Evolutionary conservation across 2,888 invertebrate genomes (phyloP).

Genomic region (Orchestes rusci): DNA sequence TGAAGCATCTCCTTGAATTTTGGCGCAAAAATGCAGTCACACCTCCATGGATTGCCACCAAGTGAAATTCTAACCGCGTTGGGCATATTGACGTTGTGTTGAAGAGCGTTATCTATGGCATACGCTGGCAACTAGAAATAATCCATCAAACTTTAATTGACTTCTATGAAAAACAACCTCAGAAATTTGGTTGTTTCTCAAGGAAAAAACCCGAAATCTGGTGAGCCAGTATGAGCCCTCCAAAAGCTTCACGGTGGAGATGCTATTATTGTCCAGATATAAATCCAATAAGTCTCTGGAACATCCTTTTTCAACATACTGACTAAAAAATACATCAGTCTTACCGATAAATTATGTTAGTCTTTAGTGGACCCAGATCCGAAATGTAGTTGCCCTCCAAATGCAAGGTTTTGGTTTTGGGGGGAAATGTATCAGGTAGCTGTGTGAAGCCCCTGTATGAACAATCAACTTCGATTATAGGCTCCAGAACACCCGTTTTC

Average conservation of each 20-base stretch:
- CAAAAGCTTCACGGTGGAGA: slow-evolving; percentile 58
- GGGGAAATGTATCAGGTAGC: slow-evolving; percentile 56
- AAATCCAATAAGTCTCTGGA: slow-evolving; percentile 54
- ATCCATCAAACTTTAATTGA: not conserved
- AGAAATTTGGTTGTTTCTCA: slow-evolving; percentile 63
- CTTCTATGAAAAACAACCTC: slow-evolving; percentile 48
- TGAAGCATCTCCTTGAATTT: slow-evolving; percentile 61
- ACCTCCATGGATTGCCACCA: slow-evolving; percentile 75
- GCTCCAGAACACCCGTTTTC: slow-evolving; percentile 39
- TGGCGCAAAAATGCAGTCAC: slow-evolving; percentile 74
- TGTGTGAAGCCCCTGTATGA: slow-evolving; percentile 49
- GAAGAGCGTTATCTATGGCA: slow-evolving; percentile 70
- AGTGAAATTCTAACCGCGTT: slow-evolving; percentile 63
- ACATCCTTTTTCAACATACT: too few species aligned
- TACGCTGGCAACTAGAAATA: slow-evolving; percentile 65
- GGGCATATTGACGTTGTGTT: slow-evolving; percentile 65
- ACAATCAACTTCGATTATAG: slow-evolving; percentile 65
- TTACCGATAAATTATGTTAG: slow-evolving; percentile 56
- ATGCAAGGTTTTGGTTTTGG: slow-evolving; percentile 57
- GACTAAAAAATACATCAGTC: too few species aligned
- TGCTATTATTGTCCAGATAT: slow-evolving; percentile 68
- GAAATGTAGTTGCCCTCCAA: slow-evolving; percentile 58
- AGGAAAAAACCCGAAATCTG: slow-evolving; percentile 68
- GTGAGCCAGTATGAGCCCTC: slow-evolving; percentile 75
- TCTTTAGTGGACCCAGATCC: slow-evolving; percentile 54